These are phyloP conservation scores for Nudaria mundana DNA, from an alignment of 2,888 invertebrate genomes.

Conservation along the genomic window DNA sequence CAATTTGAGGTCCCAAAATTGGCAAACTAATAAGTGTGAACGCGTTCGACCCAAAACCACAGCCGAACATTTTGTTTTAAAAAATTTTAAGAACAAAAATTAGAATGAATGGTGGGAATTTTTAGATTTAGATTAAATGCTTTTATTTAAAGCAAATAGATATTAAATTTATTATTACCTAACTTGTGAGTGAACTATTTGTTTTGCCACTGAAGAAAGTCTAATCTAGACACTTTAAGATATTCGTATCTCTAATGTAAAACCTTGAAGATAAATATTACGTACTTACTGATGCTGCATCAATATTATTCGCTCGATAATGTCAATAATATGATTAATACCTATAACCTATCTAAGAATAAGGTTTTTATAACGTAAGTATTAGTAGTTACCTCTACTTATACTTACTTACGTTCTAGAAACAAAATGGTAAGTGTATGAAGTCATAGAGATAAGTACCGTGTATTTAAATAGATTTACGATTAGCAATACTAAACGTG, in stretches of 20 bases:
- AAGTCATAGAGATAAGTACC: not conserved
- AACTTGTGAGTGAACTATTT: not conserved
- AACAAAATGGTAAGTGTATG: too few relatives aligned
- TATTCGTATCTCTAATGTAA: slow-evolving; percentile 3
- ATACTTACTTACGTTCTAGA: too few relatives aligned
- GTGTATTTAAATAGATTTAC: not conserved
- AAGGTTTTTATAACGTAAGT: too few relatives aligned
- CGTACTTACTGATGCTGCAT: too few relatives aligned
- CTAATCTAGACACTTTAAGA: slow-evolving; percentile 11
- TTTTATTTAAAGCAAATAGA: not conserved
- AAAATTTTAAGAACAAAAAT: not conserved
- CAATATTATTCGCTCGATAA: too few relatives aligned
- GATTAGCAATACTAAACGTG: not conserved
- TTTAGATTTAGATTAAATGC: too few relatives aligned
- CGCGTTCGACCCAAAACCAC: slow-evolving; percentile 35
- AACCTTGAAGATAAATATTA: slow-evolving; percentile 22
- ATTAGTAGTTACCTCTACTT: too few relatives aligned
- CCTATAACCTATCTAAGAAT: too few relatives aligned
- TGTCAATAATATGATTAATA: too few relatives aligned
- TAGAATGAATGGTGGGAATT: too few relatives aligned
- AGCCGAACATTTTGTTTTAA: slow-evolving; percentile 31
- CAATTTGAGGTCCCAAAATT: slow-evolving; percentile 42
- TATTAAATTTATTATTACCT: not conserved
- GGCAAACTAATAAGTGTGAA: slow-evolving; percentile 40
- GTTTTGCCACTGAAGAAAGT: slow-evolving; percentile 6